A percentile compares a stretch with the other conserved stretches of the same genome.
phyloP scores from a whole-genome alignment of 1,140 invertebrate species.

The Augochlora pura region DNA sequence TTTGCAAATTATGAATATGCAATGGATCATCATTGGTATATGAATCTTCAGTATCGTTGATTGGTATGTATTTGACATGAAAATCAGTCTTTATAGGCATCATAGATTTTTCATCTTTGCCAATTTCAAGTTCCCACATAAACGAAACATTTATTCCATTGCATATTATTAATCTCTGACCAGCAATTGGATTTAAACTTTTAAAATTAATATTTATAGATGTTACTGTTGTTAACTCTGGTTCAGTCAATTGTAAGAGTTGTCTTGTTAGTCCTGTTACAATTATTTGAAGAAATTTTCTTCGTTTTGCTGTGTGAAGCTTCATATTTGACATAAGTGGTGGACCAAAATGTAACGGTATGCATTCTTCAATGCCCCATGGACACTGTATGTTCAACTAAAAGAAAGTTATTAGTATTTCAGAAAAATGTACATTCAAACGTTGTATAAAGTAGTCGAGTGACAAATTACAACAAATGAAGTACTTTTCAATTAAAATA shows the following conservation, averaged over 20 bases:
- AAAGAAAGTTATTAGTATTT: slow-evolving; percentile 54
- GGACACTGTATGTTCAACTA: slow-evolving; percentile 86
- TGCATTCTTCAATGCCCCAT: slow-evolving; percentile 86
- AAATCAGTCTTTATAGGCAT: slow-evolving; percentile 86
- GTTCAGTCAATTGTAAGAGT: slow-evolving; percentile 81
- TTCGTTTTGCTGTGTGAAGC: slow-evolving; percentile 89
- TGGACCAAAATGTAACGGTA: slow-evolving; percentile 88
- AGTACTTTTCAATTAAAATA: too few relatives aligned
- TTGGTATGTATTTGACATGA: slow-evolving; percentile 83
- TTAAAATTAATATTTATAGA: slow-evolving; percentile 82
- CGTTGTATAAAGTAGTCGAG: not conserved
- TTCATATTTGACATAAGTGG: slow-evolving; percentile 90
- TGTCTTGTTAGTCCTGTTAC: slow-evolving; percentile 85
- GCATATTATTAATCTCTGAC: slow-evolving; percentile 82
- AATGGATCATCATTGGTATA: slow-evolving; percentile 73
- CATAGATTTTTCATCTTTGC: slow-evolving; percentile 81
- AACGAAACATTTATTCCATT: slow-evolving; percentile 88
- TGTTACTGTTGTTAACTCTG: slow-evolving; percentile 81
- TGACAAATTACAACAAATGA: too few relatives aligned
- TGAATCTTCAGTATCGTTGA: slow-evolving; percentile 77
- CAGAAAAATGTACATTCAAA: not conserved
- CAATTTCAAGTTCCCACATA: slow-evolving; percentile 90
- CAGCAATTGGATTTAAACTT: slow-evolving; percentile 84
- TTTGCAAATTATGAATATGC: slow-evolving; percentile 75
- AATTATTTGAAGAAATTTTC: slow-evolving; percentile 90